Evolutionary conservation across 2,797 vertebrate genomes (phyloP).

Genomic region (Sylvilagus floridanus): DNA sequence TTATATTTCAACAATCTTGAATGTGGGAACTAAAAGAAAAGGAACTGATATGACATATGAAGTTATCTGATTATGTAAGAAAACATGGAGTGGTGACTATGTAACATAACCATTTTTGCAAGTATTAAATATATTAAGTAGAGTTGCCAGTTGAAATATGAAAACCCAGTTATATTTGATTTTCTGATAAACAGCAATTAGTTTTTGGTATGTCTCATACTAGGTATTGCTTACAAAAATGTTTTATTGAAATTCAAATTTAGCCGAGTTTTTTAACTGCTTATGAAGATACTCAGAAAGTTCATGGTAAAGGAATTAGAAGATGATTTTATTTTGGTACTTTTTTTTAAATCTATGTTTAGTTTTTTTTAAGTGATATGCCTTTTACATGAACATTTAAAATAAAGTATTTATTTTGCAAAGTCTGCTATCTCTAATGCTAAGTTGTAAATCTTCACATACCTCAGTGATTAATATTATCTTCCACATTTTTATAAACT

Average conservation of each 20-base stretch:
- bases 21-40: not conserved
- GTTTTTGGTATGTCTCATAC: not conserved
- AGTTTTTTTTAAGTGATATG: too few species aligned
- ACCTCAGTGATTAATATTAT: not conserved
- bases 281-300: too few species aligned
- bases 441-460: not conserved
- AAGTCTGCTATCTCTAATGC: not conserved
- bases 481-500: not conserved
- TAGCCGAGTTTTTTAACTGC: not conserved
- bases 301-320: too few species aligned
- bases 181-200: not conserved
- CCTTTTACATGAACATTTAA: too few species aligned
- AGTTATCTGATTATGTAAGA: not conserved
- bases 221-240: not conserved
- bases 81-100: not conserved
- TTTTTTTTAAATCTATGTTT: too few species aligned
- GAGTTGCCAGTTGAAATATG: not conserved
- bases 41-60: not conserved
- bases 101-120: not conserved
- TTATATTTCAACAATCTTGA: not conserved
- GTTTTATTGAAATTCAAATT: constrained; percentile 41
- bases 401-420: not conserved
- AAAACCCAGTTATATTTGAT: not conserved
- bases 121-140: not conserved
- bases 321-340: too few species aligned